Evolutionary conservation across 2,888 invertebrate genomes (phyloP).

Genomic region (Pristionchus exspectatus): DNA sequence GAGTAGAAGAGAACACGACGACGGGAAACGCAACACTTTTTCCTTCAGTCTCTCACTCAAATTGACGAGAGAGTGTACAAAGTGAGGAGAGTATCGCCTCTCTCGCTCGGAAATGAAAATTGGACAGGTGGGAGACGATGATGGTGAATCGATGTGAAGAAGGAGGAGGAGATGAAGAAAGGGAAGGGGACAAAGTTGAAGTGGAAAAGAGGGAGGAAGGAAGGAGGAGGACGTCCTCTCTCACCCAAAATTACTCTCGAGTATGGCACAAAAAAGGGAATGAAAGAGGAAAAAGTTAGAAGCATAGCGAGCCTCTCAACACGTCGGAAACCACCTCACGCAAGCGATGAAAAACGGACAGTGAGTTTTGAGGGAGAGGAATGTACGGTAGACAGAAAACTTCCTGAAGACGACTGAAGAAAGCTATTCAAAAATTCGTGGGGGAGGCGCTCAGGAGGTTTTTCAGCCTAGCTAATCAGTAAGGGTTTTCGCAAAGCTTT

Average conservation of each 20-base stretch:
- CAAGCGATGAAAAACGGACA: not conserved
- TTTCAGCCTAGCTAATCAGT: not conserved
- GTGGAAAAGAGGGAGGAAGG: not conserved
- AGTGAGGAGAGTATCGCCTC: not conserved
- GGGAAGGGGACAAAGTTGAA: slow-evolving; percentile 31
- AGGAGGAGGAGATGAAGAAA: slow-evolving; percentile 27
- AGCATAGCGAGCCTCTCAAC: not conserved
- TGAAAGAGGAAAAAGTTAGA: slow-evolving; percentile 40
- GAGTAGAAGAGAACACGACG: not conserved
- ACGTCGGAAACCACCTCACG: not conserved
- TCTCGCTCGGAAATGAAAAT: slow-evolving; percentile 40
- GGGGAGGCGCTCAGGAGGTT: not conserved
- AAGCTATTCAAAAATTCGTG: not conserved
- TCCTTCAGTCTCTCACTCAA: not conserved
- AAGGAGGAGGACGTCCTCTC: not conserved
- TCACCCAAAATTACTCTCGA: slow-evolving; percentile 52
- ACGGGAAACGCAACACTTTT: not conserved
- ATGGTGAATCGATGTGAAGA: slow-evolving; percentile 31
- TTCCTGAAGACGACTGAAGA: not conserved
- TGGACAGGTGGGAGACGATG: slow-evolving; percentile 47
- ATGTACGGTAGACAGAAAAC: not conserved
- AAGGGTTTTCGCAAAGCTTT: not conserved
- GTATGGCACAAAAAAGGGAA: slow-evolving; percentile 34
- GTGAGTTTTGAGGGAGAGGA: not conserved
- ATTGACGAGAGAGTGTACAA: not conserved